Evolutionary conservation across 1,140 invertebrate species (phyloP).

Genomic region (Wiebesia pumilae): DNA sequence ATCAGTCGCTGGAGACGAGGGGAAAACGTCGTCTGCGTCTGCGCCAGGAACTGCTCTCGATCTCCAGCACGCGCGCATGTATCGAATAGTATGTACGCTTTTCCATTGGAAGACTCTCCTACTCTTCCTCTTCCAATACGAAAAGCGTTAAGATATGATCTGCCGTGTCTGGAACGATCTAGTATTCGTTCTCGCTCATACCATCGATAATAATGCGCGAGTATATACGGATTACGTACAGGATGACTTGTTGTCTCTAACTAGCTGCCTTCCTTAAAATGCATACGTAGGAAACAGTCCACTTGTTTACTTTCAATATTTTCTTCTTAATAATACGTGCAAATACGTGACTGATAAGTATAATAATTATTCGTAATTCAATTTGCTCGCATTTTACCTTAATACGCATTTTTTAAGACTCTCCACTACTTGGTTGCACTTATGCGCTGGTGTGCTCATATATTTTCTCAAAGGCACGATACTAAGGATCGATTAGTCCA

Average conservation of each 20-base stretch:
- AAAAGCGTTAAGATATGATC: slow-evolving; percentile 39
- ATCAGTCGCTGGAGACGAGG: slow-evolving; percentile 14
- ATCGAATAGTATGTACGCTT: slow-evolving; percentile 56
- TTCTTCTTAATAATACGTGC: too few relatives aligned
- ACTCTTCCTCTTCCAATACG: not conserved
- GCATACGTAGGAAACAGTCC: not conserved
- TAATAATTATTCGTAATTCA: too few relatives aligned
- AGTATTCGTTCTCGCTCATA: not conserved
- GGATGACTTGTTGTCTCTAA: not conserved
- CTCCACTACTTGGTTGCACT: too few relatives aligned
- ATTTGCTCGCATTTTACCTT: too few relatives aligned
- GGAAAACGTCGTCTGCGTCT: slow-evolving; percentile 57
- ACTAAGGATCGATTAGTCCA: too few relatives aligned
- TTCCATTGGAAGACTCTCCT: slow-evolving; percentile 67
- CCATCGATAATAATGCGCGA: not conserved
- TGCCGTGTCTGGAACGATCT: slow-evolving; percentile 21
- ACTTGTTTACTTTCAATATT: not conserved
- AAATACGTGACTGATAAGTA: too few relatives aligned
- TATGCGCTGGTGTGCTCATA: too few relatives aligned
- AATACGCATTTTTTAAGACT: too few relatives aligned
- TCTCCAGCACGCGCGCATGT: not conserved
- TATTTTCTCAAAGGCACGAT: too few relatives aligned
- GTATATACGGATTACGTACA: not conserved
- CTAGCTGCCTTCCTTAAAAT: not conserved
- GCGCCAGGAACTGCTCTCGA: slow-evolving; percentile 55